phyloP scores from a whole-genome alignment of 2,888 invertebrate species.

The Zele albiditarsus region DNA sequence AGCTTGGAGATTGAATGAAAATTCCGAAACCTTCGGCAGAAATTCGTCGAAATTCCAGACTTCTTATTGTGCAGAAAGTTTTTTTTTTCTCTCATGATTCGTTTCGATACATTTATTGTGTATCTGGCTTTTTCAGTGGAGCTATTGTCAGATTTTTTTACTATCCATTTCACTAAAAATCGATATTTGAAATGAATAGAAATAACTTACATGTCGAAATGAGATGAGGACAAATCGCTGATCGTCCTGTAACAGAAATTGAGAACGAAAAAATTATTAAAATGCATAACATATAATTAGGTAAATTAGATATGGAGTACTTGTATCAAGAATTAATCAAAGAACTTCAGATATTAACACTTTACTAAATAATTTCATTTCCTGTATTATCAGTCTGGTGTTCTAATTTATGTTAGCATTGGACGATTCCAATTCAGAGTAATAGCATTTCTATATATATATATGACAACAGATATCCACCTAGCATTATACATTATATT shows the following conservation, averaged over 20 bases:
- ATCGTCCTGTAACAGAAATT: constrained; percentile 62
- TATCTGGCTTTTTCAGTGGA: background rate
- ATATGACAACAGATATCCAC: no score
- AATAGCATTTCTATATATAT: no score
- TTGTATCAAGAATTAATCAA: no score
- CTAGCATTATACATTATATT: no score
- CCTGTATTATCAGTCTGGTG: background rate
- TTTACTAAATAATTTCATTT: background rate
- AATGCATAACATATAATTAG: background rate
- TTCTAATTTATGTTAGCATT: background rate
- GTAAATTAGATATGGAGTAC: background rate
- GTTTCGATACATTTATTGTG: background rate
- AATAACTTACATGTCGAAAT: constrained; percentile 58
- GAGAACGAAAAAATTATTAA: constrained; percentile 27
- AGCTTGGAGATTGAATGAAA: constrained; percentile 6
- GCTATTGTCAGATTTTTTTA: background rate
- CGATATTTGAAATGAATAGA: constrained; percentile 7
- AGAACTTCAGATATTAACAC: no score
- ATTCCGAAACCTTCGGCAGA: background rate
- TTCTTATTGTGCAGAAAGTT: background rate
- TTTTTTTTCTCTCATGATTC: background rate
- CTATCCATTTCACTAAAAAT: background rate
- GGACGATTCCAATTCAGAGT: no score
- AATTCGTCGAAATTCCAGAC: background rate
- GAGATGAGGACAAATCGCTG: constrained; percentile 58